Base-by-base conservation (phyloP, 2,113 vertebrate species). In the Panthera leo region DNA sequence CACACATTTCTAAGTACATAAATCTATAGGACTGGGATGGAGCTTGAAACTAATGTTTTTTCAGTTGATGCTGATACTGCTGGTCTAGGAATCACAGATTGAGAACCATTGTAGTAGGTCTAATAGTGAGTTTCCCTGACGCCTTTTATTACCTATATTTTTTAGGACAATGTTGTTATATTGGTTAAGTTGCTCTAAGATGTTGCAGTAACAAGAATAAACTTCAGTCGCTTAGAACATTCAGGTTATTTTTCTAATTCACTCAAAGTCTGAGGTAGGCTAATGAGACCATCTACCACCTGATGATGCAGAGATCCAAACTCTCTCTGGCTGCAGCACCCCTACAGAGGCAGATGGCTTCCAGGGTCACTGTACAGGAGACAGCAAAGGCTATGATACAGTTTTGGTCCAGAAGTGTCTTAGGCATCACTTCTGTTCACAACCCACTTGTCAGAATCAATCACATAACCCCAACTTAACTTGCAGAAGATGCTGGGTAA, bases 1-100 rank as follows among this genome's bases (percentile, higher is more conserved):
- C 5, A 45, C 27, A 8, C 1, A 0, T n/a, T 53, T 23, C 11
- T 82, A 12, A 67, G 34, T 12, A 27, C 7, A 0, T 39, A 16
- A 27, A 15, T 63, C 9, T 42, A 3, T 5, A 1, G 10, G 19
- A 13, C 19, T 36, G 15, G 23, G 61, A 13, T 29, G 13, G 63
- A 89, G 55, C 63, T 55, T 61, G 19, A 42, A 19, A 39, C 1
- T 34, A 29, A 3, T 70, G 25, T 19, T 78, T 86, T 25, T 18
- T 13, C 10, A 34, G 9, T 55, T 23, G 21, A 39, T 14, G 3
- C 19, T 65, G 53, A n/a, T 23, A 12, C 2, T 85, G 19, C 11
- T 55, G 53, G 11, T 23, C 53, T 53, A 80, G 34, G 55, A 89
- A 0, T 8, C 34, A 42, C 63, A 87, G 6, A 3, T 2, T 45